phyloP scores from a whole-genome alignment of 2,113 vertebrate genomes.

The Nothocercus nigrocapillus region DNA sequence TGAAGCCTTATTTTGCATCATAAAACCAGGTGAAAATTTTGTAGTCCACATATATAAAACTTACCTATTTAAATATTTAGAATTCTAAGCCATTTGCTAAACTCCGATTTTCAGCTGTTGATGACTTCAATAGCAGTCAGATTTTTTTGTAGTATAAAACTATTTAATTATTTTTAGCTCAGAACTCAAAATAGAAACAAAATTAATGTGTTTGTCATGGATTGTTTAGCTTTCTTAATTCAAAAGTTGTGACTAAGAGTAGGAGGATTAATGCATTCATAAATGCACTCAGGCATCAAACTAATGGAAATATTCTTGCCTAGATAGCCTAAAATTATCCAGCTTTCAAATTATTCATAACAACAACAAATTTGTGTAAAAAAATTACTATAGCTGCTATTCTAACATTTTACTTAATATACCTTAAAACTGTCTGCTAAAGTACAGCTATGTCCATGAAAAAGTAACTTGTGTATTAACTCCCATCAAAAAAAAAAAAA shows the following conservation, averaged over 20 bases:
- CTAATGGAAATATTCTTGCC: background rate
- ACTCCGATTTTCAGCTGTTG: background rate
- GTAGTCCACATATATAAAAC: background rate
- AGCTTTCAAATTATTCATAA: background rate
- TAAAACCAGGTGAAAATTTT: background rate
- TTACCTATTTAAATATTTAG: background rate
- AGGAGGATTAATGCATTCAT: background rate
- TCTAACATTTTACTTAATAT: background rate
- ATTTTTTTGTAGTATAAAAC: background rate
- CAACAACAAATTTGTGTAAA: background rate
- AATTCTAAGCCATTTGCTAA: background rate
- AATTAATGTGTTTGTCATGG: background rate
- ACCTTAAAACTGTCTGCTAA: background rate
- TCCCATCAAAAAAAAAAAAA: background rate
- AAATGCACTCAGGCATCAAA: background rate
- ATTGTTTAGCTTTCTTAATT: background rate
- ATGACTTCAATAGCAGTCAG: background rate
- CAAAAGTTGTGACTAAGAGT: background rate
- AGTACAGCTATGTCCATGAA: rapidly evolving
- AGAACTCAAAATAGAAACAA: background rate
- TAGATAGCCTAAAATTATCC: background rate
- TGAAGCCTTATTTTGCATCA: background rate
- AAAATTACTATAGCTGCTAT: background rate
- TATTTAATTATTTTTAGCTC: background rate
- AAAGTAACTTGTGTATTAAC: background rate